Conservation (phyloP, 92 coral and sea anemone genomes). For the Zoanthus gigantus region DNA sequence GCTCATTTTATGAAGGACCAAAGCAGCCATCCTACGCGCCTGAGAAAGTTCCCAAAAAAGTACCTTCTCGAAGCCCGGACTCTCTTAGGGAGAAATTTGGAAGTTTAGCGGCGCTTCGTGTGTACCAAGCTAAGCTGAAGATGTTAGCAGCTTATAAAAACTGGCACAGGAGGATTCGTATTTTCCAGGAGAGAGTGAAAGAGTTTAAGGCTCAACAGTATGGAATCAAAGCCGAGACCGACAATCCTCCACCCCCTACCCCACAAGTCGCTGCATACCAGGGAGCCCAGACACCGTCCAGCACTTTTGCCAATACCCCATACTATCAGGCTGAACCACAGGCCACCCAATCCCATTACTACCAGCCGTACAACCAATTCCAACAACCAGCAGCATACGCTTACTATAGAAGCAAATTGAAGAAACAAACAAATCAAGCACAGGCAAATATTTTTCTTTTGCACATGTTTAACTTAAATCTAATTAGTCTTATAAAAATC, state of each 20-base stretch:
- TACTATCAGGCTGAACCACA: slow-evolving; percentile 32
- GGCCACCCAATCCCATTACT: slow-evolving; percentile 39
- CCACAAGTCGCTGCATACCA: slow-evolving; percentile 60
- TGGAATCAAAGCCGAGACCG: slow-evolving; percentile 37
- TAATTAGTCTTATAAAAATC: too few species aligned
- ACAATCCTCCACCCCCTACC: slow-evolving; percentile 48
- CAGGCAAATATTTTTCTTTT: slow-evolving; percentile 2
- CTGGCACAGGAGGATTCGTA: slow-evolving; percentile 73
- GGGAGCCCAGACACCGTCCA: slow-evolving; percentile 17
- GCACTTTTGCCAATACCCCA: not conserved
- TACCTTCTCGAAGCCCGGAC: slow-evolving; percentile 72
- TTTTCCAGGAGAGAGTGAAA: slow-evolving; percentile 53
- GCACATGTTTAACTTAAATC: too few species aligned
- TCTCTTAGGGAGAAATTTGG: slow-evolving; percentile 81
- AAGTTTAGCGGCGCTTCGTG: slow-evolving; percentile 75
- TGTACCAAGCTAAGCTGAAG: slow-evolving; percentile 79
- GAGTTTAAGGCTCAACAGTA: slow-evolving; percentile 73
- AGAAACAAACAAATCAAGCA: not conserved
- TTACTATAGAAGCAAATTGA: slow-evolving; percentile 29
- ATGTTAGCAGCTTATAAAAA: slow-evolving; percentile 93
- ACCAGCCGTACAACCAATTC: slow-evolving; percentile 37
- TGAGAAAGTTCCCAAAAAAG: slow-evolving; percentile 16
- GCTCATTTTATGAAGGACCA: slow-evolving; percentile 51
- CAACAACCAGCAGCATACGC: slow-evolving; percentile 35
- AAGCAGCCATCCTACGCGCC: slow-evolving; percentile 36